Base-by-base conservation (phyloP, 2,797 vertebrate species). In the Liasis olivaceus region DNA sequence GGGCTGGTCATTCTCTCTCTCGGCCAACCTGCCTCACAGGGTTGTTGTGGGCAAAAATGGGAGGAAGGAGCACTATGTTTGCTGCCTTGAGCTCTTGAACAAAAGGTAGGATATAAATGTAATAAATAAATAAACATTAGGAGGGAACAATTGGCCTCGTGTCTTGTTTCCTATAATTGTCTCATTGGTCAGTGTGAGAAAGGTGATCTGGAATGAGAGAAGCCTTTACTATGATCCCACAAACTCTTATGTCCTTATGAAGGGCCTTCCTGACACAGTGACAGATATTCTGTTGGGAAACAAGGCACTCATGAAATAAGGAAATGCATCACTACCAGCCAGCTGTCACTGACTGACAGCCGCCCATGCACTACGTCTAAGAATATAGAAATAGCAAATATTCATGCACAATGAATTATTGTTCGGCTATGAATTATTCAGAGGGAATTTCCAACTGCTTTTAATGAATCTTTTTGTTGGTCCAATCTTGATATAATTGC, bases 391-490 rank as follows among this genome's bases (percentile, higher is more conserved):
- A 31, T 28, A 63, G 69, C 72, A 89, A 84, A 89, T 92, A 85
- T 58, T n/a, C 51, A 59, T 89, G 42, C 22, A 42, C 51, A 36
- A 59, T 56, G 60, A 92, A 89, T 59, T 87, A 47, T 85, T 31
- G 56, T 87, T 84, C 42, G 7, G 31, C 11, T 42, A 85, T 89
- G 24, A 85, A 66, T 92, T 92, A 92, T 85, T 85, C 51, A 85
- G 51, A 58, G 72, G 91, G 51, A 85, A 51, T 85, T 64, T 89
- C 69, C 59, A 28, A 42, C 58, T 36, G 31, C 17, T 62, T 92
- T 89, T 92, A 42, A 92, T 85, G 51, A 47, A 85, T 7, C 87
- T 85, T 85, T 85, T 81, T n/a, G 77, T 15, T 66, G 62, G 31
- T 85, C 77, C 36, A 64, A 42, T 86, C 84, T 26, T 66, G 12